A percentile compares a stretch with the other conserved stretches of the same genome.
phyloP scores from a whole-genome alignment of 2,113 vertebrate species.

The Ivindomyrus marchei region DNA sequence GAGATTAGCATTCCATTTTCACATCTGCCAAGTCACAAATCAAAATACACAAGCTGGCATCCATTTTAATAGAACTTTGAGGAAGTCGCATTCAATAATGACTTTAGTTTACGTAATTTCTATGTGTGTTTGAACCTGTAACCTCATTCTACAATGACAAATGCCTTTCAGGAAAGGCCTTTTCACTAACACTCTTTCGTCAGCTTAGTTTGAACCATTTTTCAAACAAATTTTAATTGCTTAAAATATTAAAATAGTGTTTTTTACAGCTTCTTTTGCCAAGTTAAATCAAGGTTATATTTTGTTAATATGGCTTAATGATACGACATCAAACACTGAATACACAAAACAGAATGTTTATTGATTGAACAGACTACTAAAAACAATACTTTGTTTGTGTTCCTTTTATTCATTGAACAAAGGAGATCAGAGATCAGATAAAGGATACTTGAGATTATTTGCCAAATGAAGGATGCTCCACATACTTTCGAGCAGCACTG shows the following conservation, averaged over 20 bases:
- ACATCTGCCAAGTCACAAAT: conserved; percentile 3
- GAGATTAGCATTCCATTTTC: conserved; percentile 17
- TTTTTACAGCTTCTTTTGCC: background rate
- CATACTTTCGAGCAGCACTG: background rate
- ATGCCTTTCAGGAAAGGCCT: background rate
- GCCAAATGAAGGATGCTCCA: background rate
- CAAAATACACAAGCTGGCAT: background rate
- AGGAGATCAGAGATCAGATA: background rate
- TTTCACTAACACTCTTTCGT: background rate
- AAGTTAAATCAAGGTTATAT: background rate
- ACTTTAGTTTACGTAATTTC: background rate
- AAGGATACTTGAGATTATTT: background rate
- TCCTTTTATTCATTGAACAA: background rate
- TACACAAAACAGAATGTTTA: background rate
- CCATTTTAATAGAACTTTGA: background rate
- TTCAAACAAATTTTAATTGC: background rate
- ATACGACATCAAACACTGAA: background rate
- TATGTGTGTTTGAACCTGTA: background rate
- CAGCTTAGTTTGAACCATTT: background rate
- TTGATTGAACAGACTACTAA: background rate
- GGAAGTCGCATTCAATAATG: background rate
- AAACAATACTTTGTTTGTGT: background rate
- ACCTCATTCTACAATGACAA: background rate
- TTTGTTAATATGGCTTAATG: background rate
- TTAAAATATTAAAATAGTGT: background rate